Base-by-base conservation (phyloP, 2,113 vertebrate genomes). In the Brienomyrus brachyistius region DNA sequence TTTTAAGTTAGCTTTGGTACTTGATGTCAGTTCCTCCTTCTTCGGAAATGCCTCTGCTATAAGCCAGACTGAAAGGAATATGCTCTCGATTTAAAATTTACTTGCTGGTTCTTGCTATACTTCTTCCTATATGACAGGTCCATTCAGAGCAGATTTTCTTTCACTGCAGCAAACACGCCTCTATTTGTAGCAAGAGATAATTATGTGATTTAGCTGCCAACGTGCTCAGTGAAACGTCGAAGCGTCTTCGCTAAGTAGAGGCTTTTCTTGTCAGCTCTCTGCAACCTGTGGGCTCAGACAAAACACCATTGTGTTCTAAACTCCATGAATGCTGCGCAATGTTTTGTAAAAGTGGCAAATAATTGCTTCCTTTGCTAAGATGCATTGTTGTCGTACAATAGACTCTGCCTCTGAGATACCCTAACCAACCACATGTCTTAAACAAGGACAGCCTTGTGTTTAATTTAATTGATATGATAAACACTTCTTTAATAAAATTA, bases 11-110 rank as follows among this genome's bases (percentile, higher is more conserved):
- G 93, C 2, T 91, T 90, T 92, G 90, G 91, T 90, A 92, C 92
- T 94, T 89, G 89, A 91, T 90, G 89, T 80, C 86, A 90, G 35
- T 90, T 87, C 23, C n/a, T 23, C 88, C 90, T 90, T 89, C 82
- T 91, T 89, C 90, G 89, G 15, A 17, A 47, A 9, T 90, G 90
- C 87, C 91, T 88, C 43, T 90, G 31, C 89, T 90, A 89, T 77
- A 89, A 91, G 13, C 89, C 50, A 84, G 74, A 87, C 91, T 51
- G 89, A 92, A 93, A 92, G 52, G 45, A 77, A 88, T 52, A 52
- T 91, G 80, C 86, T 90, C 89, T 90, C 90, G 91, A 93, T 94
- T 94, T 94, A 94, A 92, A 93, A 90, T 93, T 92, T 93, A 92
- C 92, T 92, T 93, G 92, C 91, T 89, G 91, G 90, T 93, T 93